Conservation (phyloP, 2,888 invertebrate genomes). For the Macrophya alboannulata region DNA sequence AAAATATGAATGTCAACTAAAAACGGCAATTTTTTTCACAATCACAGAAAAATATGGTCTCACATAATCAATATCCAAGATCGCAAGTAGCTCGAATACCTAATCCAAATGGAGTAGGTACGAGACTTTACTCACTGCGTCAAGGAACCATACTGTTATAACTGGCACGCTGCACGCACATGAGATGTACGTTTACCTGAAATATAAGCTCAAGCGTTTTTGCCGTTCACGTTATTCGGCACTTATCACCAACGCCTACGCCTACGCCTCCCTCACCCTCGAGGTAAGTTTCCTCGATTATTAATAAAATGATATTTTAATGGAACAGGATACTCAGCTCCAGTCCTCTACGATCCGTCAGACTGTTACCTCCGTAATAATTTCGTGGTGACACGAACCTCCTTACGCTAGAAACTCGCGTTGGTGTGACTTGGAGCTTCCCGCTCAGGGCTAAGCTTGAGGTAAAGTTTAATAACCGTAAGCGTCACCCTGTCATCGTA, state of each 20-base stretch:
- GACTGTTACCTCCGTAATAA: conserved; percentile 36
- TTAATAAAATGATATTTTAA: conserved; percentile 46
- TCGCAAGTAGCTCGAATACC: conserved; percentile 13
- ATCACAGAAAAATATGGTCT: conserved; percentile 1
- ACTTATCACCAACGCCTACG: conserved; percentile 17
- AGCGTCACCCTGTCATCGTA: conserved; percentile 40
- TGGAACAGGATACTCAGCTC: conserved; percentile 33
- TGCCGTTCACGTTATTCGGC: conserved; percentile 22
- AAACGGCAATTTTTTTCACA: neutral
- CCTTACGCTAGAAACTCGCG: neutral
- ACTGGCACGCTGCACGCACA: conserved; percentile 30
- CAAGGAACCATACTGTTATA: neutral
- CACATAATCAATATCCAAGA: conserved; percentile 14
- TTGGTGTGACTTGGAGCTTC: neutral
- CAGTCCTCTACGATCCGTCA: conserved; percentile 35
- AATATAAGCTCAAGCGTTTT: neutral
- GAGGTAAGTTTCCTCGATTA: conserved; percentile 6
- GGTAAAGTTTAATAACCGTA: conserved; percentile 47
- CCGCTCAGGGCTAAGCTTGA: conserved; percentile 3
- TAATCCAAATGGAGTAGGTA: neutral
- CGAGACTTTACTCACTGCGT: conserved; percentile 16
- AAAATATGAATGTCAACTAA: neutral
- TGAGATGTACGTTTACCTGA: neutral
- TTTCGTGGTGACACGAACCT: conserved; percentile 50
- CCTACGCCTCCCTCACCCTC: neutral